A percentile compares a stretch with the other conserved stretches of the same genome.
These are phyloP conservation scores for Gallirallus australis DNA, from an alignment of 2,797 vertebrate genomes.

Conservation along the genomic window DNA sequence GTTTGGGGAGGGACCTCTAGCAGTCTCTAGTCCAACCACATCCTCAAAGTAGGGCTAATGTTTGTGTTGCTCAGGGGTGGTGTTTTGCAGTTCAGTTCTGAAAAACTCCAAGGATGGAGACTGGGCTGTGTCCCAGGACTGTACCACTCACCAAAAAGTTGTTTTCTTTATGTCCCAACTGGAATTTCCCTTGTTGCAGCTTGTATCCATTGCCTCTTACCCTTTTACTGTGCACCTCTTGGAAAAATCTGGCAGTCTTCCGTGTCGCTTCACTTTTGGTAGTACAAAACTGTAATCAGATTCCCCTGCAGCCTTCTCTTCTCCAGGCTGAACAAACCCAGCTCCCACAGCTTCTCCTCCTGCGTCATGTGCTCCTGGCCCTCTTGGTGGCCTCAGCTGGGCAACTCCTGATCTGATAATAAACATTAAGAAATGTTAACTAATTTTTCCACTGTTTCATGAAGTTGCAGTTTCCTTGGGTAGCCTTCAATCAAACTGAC, in stretches of 20 bases:
- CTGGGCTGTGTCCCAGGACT: slow-evolving; percentile 28
- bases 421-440: slow-evolving; percentile 22
- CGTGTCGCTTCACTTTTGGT: not conserved
- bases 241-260: not conserved
- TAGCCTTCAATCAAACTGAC: not conserved
- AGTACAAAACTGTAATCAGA: slow-evolving; percentile 1
- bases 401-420: slow-evolving; percentile 32
- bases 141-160: slow-evolving; percentile 4
- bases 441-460: not conserved
- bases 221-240: not conserved
- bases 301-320: not conserved
- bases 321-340: not conserved
- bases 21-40: not conserved
- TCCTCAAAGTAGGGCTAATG: not conserved
- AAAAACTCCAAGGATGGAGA: not conserved
- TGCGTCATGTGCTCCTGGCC: not conserved
- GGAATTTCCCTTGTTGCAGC: slow-evolving; percentile 33
- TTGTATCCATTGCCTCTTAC: not conserved
- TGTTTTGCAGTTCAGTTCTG: slow-evolving; percentile 13
- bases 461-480: not conserved
- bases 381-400: slow-evolving; percentile 47
- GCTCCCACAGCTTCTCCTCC: not conserved
- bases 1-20: not conserved
- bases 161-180: slow-evolving; percentile 14
- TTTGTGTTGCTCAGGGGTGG: not conserved